phyloP scores from a whole-genome alignment of 2,888 invertebrate species.

The Ectobius pallidus region DNA sequence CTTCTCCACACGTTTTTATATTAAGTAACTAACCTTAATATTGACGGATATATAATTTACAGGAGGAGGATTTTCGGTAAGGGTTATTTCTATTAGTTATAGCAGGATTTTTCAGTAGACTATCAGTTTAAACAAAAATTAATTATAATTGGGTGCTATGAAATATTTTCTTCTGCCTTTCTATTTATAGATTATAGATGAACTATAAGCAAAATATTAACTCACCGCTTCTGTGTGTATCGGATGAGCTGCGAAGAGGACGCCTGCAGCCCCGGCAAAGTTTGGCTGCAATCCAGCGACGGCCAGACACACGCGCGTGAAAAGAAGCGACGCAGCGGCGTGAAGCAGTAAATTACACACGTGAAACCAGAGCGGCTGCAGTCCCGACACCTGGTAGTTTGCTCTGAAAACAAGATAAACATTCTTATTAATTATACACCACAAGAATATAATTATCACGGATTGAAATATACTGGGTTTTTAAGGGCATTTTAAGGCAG shows the following conservation, averaged over 20 bases:
- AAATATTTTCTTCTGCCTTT: background rate
- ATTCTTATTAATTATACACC: too few relatives aligned
- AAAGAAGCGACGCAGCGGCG: slow-evolving; percentile 73
- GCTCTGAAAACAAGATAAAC: slow-evolving; percentile 68
- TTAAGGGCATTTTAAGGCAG: too few relatives aligned
- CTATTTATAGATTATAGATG: background rate
- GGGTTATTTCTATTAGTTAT: too few relatives aligned
- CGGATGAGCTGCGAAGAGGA: slow-evolving; percentile 85
- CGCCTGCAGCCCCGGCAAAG: slow-evolving; percentile 73
- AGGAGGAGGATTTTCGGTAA: too few relatives aligned
- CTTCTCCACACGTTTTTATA: too few relatives aligned
- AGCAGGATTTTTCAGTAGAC: too few relatives aligned
- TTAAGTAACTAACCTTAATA: too few relatives aligned
- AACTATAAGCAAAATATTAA: slow-evolving; percentile 47
- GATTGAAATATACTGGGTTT: too few relatives aligned
- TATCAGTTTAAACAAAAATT: background rate
- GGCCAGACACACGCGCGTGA: slow-evolving; percentile 70
- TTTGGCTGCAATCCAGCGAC: slow-evolving; percentile 71
- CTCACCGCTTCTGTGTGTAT: slow-evolving; percentile 90
- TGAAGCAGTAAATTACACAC: slow-evolving; percentile 78
- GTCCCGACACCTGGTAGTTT: slow-evolving; percentile 74
- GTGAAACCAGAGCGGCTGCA: slow-evolving; percentile 80
- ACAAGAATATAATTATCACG: too few relatives aligned
- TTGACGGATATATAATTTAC: too few relatives aligned
- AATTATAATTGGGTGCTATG: background rate